phyloP scores from a whole-genome alignment of 2,797 vertebrate genomes.

The Remorina albescens region DNA sequence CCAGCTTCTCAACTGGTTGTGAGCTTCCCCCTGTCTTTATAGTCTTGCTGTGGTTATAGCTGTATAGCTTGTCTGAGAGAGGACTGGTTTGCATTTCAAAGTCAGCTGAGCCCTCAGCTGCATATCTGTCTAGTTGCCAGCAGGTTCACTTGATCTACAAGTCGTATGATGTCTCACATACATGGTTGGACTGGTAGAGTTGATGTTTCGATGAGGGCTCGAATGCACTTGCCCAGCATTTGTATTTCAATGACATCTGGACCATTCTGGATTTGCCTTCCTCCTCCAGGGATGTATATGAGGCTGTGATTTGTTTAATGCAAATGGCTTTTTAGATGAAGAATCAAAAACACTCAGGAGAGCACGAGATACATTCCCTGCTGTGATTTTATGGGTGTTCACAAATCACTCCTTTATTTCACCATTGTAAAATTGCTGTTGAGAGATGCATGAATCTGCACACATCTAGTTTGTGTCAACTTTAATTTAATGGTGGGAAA shows the following conservation, averaged over 20 bases:
- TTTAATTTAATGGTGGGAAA: background rate
- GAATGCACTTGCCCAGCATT: background rate
- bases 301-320: conserved; percentile 39
- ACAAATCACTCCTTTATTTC: background rate
- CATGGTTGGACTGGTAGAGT: conserved; percentile 11
- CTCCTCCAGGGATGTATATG: conserved; percentile 5
- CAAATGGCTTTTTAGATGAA: conserved; percentile 18
- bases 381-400: background rate
- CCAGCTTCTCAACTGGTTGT: background rate
- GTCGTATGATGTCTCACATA: conserved; percentile 24
- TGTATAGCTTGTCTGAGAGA: conserved; percentile 14
- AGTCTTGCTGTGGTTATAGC: conserved; percentile 35
- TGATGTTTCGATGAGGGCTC: conserved; percentile 36
- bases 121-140: conserved; percentile 50
- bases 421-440: background rate
- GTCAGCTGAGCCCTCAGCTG: conserved; percentile 42
- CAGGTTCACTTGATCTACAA: conserved; percentile 55
- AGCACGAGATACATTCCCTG: background rate
- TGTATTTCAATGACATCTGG: conserved; percentile 12
- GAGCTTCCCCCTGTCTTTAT: conserved; percentile 22
- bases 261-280: conserved; percentile 25
- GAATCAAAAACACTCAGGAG: background rate
- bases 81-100: conserved; percentile 70
- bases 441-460: background rate
- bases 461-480: background rate